These are phyloP conservation scores for Diphyllodes magnificus DNA, from an alignment of 2,113 vertebrate genomes.

Conservation along the genomic window DNA sequence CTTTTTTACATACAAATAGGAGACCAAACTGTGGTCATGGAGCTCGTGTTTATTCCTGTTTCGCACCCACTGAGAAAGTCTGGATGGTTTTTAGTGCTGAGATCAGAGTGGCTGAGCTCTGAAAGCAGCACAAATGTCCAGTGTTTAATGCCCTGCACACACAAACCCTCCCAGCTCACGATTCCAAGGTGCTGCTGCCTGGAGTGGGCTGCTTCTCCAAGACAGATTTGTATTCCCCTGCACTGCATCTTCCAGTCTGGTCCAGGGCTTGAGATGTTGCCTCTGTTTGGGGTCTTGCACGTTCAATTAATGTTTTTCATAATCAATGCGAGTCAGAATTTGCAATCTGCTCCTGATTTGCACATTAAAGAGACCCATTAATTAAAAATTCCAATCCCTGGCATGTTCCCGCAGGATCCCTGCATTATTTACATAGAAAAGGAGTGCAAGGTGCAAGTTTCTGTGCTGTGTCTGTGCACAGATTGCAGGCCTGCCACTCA, in stretches of 20 bases:
- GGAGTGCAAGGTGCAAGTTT: conserved; percentile 69
- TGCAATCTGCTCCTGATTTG: conserved; percentile 81
- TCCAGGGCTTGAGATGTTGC: conserved; percentile 53
- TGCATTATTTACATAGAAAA: conserved; percentile 75
- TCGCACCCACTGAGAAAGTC: background rate
- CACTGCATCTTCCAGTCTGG: background rate
- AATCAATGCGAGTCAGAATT: conserved; percentile 79
- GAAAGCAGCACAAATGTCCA: background rate
- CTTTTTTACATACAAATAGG: conserved; percentile 29
- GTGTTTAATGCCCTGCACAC: background rate
- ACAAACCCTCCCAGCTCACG: background rate
- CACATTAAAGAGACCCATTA: conserved; percentile 82
- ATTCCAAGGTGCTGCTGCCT: conserved; percentile 9
- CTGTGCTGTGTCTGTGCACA: conserved; percentile 32
- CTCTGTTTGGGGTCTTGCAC: conserved; percentile 68
- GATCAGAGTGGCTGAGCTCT: conserved; percentile 17
- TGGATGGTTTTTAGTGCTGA: conserved; percentile 2
- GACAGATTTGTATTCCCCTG: conserved; percentile 60
- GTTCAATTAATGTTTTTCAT: conserved; percentile 80
- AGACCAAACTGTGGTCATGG: background rate
- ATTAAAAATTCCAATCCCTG: conserved; percentile 78
- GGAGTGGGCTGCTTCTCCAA: background rate
- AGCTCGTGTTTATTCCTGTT: conserved; percentile 26
- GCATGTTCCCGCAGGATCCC: conserved; percentile 73
- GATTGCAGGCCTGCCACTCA: conserved; percentile 60